A percentile compares a stretch with the other conserved stretches of the same genome.
Evolutionary conservation across 2,888 invertebrate species (phyloP).

Genomic region (Smittia sp.): DNA sequence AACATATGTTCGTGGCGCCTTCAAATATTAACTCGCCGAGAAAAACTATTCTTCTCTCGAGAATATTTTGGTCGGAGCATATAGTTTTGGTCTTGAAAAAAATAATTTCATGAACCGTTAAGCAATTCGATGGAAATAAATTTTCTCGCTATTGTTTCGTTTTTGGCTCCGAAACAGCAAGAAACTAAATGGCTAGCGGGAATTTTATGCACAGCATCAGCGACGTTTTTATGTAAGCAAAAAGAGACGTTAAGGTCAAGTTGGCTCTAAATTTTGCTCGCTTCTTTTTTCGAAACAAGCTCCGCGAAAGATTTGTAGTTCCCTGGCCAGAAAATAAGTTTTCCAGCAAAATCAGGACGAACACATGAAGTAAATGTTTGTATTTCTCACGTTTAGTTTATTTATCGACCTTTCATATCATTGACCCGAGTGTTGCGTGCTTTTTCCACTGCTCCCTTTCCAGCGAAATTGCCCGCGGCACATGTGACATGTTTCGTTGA

Average conservation of each 20-base stretch:
- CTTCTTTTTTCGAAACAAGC: background rate
- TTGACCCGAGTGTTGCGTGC: constrained; percentile 9
- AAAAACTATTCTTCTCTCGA: background rate
- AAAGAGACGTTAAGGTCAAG: background rate
- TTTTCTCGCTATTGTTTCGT: background rate
- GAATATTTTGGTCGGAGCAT: background rate
- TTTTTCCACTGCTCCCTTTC: background rate
- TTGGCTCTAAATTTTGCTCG: background rate
- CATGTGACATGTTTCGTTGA: background rate
- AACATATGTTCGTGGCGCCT: constrained; percentile 10
- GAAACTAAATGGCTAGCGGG: background rate
- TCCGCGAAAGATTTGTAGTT: background rate
- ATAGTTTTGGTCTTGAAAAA: constrained; percentile 3
- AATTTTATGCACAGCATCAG: background rate
- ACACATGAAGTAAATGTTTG: too few species aligned
- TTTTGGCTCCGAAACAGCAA: background rate
- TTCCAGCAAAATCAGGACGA: too few species aligned
- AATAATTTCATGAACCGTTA: constrained; percentile 12
- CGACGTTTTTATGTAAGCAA: background rate
- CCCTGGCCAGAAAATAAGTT: too few species aligned
- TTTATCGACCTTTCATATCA: constrained; percentile 10
- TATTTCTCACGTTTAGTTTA: background rate
- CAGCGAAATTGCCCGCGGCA: background rate
- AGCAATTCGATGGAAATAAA: background rate
- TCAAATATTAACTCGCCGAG: background rate